These are phyloP conservation scores for Chondrilla cf. caribensis DNA, from an alignment of 37 sponge, comb jelly and placozoan species.

Conservation along the genomic window DNA sequence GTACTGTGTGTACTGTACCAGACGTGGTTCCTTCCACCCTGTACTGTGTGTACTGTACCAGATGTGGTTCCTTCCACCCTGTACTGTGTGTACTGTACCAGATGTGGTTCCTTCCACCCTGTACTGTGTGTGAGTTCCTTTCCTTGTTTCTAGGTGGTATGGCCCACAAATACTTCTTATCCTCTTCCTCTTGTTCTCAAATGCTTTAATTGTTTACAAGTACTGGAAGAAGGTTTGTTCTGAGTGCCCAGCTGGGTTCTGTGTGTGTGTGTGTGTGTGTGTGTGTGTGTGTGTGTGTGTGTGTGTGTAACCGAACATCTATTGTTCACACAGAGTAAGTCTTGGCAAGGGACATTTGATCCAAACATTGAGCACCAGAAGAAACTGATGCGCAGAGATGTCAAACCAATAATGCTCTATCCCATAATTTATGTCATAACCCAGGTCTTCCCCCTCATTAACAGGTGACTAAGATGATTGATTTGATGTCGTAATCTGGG, in stretches of 20 bases:
- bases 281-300: too few relatives aligned
- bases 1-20: too few relatives aligned
- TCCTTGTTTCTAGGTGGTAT: slow-evolving; percentile 48
- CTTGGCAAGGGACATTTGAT: slow-evolving; percentile 59
- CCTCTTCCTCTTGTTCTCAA: slow-evolving; percentile 31
- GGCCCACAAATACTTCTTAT: slow-evolving; percentile 25
- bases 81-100: too few relatives aligned
- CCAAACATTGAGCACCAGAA: slow-evolving; percentile 34
- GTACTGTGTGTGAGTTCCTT: too few relatives aligned
- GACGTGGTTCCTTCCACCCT: too few relatives aligned
- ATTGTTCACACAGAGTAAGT: slow-evolving; percentile 9
- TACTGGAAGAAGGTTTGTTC: slow-evolving; percentile 33
- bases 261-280: too few relatives aligned
- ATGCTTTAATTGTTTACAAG: slow-evolving; percentile 24
- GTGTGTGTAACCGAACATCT: too few relatives aligned
- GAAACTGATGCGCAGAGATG: slow-evolving; percentile 37
- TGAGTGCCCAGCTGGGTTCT: too few relatives aligned
- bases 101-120: too few relatives aligned
- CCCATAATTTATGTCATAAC: slow-evolving; percentile 52
- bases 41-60: too few relatives aligned
- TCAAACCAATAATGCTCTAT: slow-evolving; percentile 60
- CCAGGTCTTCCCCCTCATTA: slow-evolving; percentile 47
- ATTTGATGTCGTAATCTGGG: not conserved
- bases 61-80: too few relatives aligned
- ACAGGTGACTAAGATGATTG: slow-evolving; percentile 38